These are phyloP conservation scores for Aphidius colemani DNA, from an alignment of 2,888 invertebrate species.

Conservation along the genomic window DNA sequence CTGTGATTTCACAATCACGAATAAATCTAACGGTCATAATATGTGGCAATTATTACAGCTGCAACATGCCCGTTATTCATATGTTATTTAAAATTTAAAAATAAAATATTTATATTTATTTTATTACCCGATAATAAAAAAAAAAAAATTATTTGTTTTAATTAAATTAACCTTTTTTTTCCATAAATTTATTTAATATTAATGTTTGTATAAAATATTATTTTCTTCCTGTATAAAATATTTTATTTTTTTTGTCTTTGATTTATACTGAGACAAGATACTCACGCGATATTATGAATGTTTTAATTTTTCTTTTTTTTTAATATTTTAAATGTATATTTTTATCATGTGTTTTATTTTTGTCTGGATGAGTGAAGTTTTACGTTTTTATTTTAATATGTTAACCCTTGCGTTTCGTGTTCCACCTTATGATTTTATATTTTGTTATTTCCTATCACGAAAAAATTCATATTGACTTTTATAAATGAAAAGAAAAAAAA, in stretches of 20 bases:
- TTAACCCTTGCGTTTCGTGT: slow-evolving; percentile 22
- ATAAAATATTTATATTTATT: too few species aligned
- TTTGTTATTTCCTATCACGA: too few species aligned
- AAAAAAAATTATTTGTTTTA: not conserved
- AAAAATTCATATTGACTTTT: slow-evolving; percentile 1
- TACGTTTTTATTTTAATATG: slow-evolving; percentile 14
- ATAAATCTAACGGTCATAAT: too few species aligned
- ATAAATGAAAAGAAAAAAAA: not conserved
- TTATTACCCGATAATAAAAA: not conserved
- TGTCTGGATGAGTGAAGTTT: slow-evolving; percentile 5
- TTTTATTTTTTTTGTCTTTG: not conserved
- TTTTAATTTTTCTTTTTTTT: slow-evolving; percentile 10
- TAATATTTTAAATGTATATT: not conserved
- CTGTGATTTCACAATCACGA: too few species aligned
- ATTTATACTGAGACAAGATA: not conserved
- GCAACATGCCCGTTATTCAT: too few species aligned
- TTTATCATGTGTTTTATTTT: not conserved
- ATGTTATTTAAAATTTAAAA: too few species aligned
- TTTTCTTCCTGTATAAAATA: slow-evolving; percentile 18
- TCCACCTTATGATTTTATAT: slow-evolving; percentile 9
- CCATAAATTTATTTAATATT: not conserved
- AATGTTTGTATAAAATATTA: not conserved
- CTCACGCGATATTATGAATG: slow-evolving; percentile 2
- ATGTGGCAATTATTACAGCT: too few species aligned
- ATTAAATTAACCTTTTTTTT: not conserved